Conservation (phyloP, 2,888 invertebrate species). For the Tachystola acroxantha region DNA sequence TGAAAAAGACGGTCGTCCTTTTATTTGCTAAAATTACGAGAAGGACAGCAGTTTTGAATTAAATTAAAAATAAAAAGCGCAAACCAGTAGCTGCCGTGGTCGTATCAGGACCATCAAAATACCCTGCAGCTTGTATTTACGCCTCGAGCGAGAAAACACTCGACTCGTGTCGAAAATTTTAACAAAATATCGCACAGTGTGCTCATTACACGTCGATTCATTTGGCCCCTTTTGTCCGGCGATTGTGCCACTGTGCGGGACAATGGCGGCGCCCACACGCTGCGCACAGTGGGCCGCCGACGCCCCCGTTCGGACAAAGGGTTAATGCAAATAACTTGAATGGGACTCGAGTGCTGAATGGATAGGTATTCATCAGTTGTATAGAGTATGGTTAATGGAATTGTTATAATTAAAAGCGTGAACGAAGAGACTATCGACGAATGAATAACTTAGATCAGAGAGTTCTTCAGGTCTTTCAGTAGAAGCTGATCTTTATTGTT, state of each 20-base stretch:
- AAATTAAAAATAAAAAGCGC: too few relatives aligned
- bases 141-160: conserved; percentile 43
- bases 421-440: too few relatives aligned
- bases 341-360: not conserved
- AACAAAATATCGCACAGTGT: conserved; percentile 33
- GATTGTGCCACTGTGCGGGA: conserved; percentile 5
- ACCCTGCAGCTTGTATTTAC: conserved; percentile 22
- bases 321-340: conserved; percentile 12
- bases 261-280: conserved; percentile 34
- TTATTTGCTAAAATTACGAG: too few relatives aligned
- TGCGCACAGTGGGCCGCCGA: conserved; percentile 45
- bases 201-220: conserved; percentile 59
- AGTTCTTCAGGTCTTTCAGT: too few relatives aligned
- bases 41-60: too few relatives aligned
- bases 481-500: too few relatives aligned
- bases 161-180: conserved; percentile 36
- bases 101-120: too few relatives aligned
- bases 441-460: too few relatives aligned
- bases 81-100: too few relatives aligned
- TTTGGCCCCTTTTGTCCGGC: conserved; percentile 32
- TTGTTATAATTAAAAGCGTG: not conserved
- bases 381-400: too few relatives aligned
- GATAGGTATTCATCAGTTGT: conserved; percentile 11
- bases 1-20: too few relatives aligned
- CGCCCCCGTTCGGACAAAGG: conserved; percentile 35